A percentile compares a stretch with the other conserved stretches of the same genome.
Conservation (phyloP, 2,797 vertebrate genomes). For the Pempheris klunzingeri region DNA sequence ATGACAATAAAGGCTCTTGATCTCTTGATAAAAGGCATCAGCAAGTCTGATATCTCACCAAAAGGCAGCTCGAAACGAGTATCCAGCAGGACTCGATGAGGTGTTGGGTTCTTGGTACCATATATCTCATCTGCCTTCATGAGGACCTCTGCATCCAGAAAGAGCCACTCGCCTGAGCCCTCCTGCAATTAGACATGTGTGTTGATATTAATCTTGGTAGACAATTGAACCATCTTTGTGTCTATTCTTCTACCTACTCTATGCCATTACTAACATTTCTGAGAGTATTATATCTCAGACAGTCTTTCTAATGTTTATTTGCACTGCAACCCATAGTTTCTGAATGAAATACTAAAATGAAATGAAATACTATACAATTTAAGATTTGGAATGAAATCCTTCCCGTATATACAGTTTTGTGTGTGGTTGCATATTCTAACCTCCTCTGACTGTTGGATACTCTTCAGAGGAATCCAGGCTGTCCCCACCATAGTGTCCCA, state of each 20-base stretch:
- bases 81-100: constrained; percentile 93
- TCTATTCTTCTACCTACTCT: neutral
- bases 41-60: constrained; percentile 79
- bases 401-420: neutral
- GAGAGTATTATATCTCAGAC: neutral
- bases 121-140: constrained; percentile 98
- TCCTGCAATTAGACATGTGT: constrained; percentile 85
- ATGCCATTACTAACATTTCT: neutral
- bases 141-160: constrained; percentile 93
- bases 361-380: neutral
- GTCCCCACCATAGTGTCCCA: constrained; percentile 99
- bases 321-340: neutral
- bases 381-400: neutral
- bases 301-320: neutral
- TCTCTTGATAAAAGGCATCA: neutral
- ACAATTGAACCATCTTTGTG: neutral
- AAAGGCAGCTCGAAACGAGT: constrained; percentile 97
- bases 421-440: constrained; percentile 73
- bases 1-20: too few relatives aligned
- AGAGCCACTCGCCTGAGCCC: constrained; percentile 95
- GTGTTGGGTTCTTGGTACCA: constrained; percentile 95
- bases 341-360: neutral
- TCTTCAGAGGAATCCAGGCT: constrained; percentile 93
- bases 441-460: constrained; percentile 94
- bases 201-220: neutral